Percentiles rank a stretch among this genome's conserved stretches.
Conservation (phyloP, 2,113 vertebrate species). For the Pseudois nayaur region DNA sequence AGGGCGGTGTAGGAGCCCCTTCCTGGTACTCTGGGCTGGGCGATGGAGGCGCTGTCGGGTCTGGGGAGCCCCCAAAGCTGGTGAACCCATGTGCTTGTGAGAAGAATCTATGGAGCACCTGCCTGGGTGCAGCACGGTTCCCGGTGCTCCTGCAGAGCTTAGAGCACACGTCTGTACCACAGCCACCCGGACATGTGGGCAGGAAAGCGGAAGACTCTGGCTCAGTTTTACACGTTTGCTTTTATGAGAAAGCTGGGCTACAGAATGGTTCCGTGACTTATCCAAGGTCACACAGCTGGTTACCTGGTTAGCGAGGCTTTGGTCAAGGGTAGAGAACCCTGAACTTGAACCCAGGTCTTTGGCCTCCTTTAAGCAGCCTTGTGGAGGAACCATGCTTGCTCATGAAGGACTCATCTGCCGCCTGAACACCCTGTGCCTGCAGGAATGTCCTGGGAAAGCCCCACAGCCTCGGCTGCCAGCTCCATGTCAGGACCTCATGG, state of each 20-base stretch:
- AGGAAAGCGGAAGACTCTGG: background rate
- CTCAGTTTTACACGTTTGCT: background rate
- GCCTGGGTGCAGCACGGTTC: rapidly evolving
- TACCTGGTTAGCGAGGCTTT: background rate
- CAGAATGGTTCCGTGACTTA: background rate
- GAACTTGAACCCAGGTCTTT: background rate
- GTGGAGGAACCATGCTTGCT: background rate
- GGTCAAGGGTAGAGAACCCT: background rate
- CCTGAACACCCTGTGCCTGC: background rate
- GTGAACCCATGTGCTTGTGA: background rate
- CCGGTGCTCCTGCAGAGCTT: background rate
- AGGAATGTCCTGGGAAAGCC: background rate
- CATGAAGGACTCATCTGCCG: background rate
- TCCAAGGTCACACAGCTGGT: background rate
- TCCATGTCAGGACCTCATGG: background rate
- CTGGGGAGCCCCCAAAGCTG: background rate
- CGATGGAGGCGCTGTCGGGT: background rate
- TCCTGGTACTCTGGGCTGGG: background rate
- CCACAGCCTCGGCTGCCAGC: background rate
- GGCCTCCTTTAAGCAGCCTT: background rate
- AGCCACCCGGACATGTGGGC: background rate
- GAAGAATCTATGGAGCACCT: background rate
- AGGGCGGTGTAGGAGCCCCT: background rate
- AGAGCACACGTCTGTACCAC: rapidly evolving
- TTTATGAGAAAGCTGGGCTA: background rate